Conservation (phyloP, 2,113 vertebrate species). For the Pachypanchax playfairii region DNA sequence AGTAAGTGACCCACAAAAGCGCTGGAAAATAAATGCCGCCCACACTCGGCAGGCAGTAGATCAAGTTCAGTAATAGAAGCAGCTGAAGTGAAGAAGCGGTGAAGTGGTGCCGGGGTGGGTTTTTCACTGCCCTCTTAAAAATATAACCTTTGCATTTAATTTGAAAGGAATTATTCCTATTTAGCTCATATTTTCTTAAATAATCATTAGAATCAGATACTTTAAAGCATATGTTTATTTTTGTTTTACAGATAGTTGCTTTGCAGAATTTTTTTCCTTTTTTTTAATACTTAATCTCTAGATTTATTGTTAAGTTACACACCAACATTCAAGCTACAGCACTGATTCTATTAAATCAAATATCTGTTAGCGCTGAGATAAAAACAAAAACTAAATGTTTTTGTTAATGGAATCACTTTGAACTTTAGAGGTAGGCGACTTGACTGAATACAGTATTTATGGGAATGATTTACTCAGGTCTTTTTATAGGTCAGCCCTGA, state of each 20-base stretch:
- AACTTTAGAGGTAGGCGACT: not conserved
- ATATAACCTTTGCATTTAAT: conserved; percentile 1
- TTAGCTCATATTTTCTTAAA: not conserved
- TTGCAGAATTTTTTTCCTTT: not conserved
- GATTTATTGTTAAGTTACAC: not conserved
- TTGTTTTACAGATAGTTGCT: not conserved
- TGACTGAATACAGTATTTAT: not conserved
- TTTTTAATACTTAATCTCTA: not conserved
- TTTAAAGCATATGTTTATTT: not conserved
- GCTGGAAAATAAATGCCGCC: conserved; percentile 25
- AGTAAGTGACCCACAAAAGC: conserved; percentile 35
- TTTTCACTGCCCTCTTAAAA: not conserved
- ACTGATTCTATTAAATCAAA: not conserved
- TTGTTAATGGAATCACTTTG: not conserved
- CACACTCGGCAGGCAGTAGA: conserved; percentile 24
- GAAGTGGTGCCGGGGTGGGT: not conserved
- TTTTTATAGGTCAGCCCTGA: conserved; percentile 5
- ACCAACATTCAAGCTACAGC: not conserved
- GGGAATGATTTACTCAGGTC: not conserved
- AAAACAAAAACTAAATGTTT: not conserved
- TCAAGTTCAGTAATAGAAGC: conserved; percentile 17
- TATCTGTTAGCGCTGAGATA: not conserved
- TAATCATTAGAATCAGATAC: not conserved
- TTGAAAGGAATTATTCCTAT: not conserved
- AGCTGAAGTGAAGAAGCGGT: not conserved